These are phyloP conservation scores for Theodoxus fluviatilis DNA, from an alignment of 2,888 invertebrate genomes.

Conservation along the genomic window DNA sequence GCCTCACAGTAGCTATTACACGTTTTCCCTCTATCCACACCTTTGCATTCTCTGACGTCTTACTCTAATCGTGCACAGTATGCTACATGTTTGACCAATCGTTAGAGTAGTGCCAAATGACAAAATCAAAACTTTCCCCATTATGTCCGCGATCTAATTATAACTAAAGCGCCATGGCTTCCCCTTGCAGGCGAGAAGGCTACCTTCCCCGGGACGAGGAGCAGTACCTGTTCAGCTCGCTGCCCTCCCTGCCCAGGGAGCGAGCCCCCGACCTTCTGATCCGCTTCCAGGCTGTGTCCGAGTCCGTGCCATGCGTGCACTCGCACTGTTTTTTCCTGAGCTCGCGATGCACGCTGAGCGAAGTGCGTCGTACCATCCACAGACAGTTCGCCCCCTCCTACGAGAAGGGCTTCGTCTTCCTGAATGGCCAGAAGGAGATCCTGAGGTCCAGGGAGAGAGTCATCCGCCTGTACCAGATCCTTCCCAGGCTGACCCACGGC, in stretches of 20 bases:
- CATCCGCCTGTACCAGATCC: constrained; percentile 36
- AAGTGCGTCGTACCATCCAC: constrained; percentile 31
- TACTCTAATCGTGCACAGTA: too few relatives aligned
- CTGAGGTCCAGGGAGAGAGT: constrained; percentile 32
- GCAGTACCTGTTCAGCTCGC: constrained; percentile 35
- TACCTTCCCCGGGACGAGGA: constrained; percentile 26
- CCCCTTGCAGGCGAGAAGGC: too few relatives aligned
- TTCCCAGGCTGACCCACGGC: constrained; percentile 33
- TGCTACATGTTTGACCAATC: too few relatives aligned
- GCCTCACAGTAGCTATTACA: too few relatives aligned
- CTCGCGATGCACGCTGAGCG: constrained; percentile 32
- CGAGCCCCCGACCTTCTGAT: constrained; percentile 35
- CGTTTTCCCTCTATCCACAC: too few relatives aligned
- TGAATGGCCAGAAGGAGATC: constrained; percentile 36
- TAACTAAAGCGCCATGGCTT: too few relatives aligned
- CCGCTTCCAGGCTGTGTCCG: constrained; percentile 36
- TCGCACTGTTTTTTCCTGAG: constrained; percentile 33
- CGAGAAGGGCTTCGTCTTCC: constrained; percentile 39
- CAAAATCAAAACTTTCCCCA: too few relatives aligned
- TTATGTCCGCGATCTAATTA: too few relatives aligned
- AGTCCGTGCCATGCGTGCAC: constrained; percentile 31
- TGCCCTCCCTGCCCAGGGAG: constrained; percentile 36
- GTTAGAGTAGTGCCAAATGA: too few relatives aligned
- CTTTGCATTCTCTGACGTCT: too few relatives aligned
- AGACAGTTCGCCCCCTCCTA: constrained; percentile 30